A percentile compares a stretch with the other conserved stretches of the same genome.
phyloP scores from a whole-genome alignment of 2,113 vertebrate genomes.

The Spilogale gracilis region DNA sequence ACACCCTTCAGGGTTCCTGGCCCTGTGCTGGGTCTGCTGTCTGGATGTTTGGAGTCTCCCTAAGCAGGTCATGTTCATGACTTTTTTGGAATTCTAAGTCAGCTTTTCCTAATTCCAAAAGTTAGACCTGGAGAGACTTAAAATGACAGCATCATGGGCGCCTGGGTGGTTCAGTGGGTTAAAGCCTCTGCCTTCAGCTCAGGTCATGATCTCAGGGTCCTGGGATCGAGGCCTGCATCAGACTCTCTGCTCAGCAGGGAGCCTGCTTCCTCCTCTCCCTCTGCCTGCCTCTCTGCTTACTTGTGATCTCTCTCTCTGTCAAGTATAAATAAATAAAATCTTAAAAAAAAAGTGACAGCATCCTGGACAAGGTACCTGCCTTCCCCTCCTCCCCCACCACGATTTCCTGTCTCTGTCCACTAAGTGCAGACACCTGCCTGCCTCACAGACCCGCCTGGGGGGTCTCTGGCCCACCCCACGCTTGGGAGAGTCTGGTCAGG shows the following conservation, averaged over 20 bases:
- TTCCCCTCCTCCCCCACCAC: neutral
- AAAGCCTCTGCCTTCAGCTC: too few species aligned
- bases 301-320: too few species aligned
- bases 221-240: too few species aligned
- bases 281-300: too few species aligned
- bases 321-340: too few species aligned
- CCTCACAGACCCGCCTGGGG: accelerated
- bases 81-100: neutral
- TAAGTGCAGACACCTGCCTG: neutral
- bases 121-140: neutral
- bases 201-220: too few species aligned
- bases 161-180: too few species aligned
- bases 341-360: neutral
- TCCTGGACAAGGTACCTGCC: neutral
- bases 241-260: too few species aligned
- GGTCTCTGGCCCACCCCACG: neutral
- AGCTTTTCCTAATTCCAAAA: neutral
- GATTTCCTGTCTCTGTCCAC: neutral
- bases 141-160: neutral
- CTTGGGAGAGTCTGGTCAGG: neutral
- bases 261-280: too few species aligned
- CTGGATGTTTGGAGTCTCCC: neutral
- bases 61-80: neutral
- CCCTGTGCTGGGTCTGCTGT: neutral
- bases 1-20: neutral